Evolutionary conservation across 2,888 invertebrate genomes (phyloP).

Genomic region (Eubasilissa splendida): DNA sequence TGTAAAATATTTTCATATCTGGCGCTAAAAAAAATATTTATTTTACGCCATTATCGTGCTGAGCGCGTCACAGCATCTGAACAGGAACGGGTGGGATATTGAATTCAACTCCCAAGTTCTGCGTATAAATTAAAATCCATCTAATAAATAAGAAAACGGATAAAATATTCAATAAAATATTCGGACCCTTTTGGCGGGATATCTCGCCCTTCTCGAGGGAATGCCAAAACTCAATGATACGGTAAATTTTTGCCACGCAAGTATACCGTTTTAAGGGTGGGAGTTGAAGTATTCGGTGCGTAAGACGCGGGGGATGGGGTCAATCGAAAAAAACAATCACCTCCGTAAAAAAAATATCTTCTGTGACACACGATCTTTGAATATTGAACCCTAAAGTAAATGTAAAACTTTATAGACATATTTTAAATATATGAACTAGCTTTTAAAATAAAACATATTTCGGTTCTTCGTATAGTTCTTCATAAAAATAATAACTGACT

Average conservation of each 20-base stretch:
- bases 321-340: no score
- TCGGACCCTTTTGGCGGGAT: conserved; percentile 32
- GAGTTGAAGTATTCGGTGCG: neutral
- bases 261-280: conserved; percentile 1
- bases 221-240: conserved; percentile 40
- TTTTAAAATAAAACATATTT: no score
- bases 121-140: conserved; percentile 22
- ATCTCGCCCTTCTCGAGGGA: conserved; percentile 20
- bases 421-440: no score
- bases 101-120: neutral
- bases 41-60: no score
- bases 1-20: no score
- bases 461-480: no score
- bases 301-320: neutral
- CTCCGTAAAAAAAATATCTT: no score
- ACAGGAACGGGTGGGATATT: neutral
- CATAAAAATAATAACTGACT: no score
- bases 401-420: no score
- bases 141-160: conserved; percentile 38
- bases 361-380: no score
- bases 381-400: no score
- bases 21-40: no score
- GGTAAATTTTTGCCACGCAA: conserved; percentile 26
- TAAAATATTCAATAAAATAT: conserved; percentile 43
- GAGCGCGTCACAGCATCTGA: neutral